These are phyloP conservation scores for Wasmannia auropunctata DNA, from an alignment of 1,140 invertebrate species.

Conservation along the genomic window DNA sequence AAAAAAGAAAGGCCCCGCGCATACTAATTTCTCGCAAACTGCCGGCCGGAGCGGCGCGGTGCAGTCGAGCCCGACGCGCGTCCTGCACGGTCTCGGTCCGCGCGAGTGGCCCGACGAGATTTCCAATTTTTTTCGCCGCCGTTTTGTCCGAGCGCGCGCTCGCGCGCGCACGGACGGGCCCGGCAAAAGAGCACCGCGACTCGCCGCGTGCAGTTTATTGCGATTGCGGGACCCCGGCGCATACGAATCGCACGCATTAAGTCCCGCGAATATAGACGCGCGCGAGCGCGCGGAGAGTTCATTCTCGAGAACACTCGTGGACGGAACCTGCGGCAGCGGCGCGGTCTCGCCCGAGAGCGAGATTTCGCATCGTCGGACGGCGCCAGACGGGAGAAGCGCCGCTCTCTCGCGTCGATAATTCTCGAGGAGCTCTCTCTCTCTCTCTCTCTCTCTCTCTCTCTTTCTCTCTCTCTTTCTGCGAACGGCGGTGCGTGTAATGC, in stretches of 20 bases:
- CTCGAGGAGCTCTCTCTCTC: background rate
- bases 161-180: constrained; percentile 8
- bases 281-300: constrained; percentile 33
- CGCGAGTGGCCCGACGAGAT: constrained; percentile 44
- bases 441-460: no score
- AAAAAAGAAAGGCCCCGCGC: constrained; percentile 9
- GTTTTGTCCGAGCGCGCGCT: constrained; percentile 26
- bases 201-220: constrained; percentile 57
- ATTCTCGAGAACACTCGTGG: constrained; percentile 28
- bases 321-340: background rate
- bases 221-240: constrained; percentile 59
- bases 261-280: constrained; percentile 45
- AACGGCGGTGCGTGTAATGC: background rate
- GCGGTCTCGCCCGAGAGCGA: background rate
- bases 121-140: constrained; percentile 54
- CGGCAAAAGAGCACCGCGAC: constrained; percentile 49
- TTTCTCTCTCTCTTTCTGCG: no score
- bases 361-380: background rate
- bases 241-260: constrained; percentile 73
- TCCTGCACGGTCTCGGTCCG: background rate
- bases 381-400: constrained; percentile 21
- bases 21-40: constrained; percentile 58
- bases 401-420: constrained; percentile 19
- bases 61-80: no score
- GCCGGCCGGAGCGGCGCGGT: constrained; percentile 22